phyloP scores from a whole-genome alignment of 1,140 invertebrate genomes.

The Drosophila kikkawai region DNA sequence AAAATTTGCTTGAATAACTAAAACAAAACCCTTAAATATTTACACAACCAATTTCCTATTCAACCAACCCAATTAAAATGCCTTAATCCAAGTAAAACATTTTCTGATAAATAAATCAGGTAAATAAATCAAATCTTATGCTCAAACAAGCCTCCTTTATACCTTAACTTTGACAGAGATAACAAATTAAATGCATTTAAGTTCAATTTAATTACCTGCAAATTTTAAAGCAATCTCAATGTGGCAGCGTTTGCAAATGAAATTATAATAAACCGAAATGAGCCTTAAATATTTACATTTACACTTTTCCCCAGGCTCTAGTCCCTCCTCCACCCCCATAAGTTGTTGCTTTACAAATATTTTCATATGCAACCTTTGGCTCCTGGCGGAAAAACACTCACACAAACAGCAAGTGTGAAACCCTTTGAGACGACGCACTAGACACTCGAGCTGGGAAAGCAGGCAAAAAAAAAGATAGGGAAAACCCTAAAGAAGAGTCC shows the following conservation, averaged over 20 bases:
- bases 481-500: conserved; percentile 23
- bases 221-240: neutral
- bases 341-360: conserved; percentile 67
- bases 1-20: neutral
- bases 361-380: conserved; percentile 67
- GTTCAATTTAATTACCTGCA: neutral
- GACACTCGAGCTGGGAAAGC: conserved; percentile 35
- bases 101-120: neutral
- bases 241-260: conserved; percentile 20
- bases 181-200: conserved; percentile 1
- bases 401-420: conserved; percentile 63
- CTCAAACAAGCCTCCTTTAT: neutral
- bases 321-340: conserved; percentile 11
- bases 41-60: too few relatives aligned
- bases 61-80: neutral
- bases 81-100: neutral
- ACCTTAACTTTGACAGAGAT: neutral
- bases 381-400: conserved; percentile 37
- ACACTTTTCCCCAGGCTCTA: conserved; percentile 24
- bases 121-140: conserved; percentile 4
- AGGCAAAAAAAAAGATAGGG: neutral
- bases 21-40: neutral
- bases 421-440: conserved; percentile 73
- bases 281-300: conserved; percentile 67
- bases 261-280: conserved; percentile 55